Conservation (phyloP, 1,140 invertebrate species). For the Hylaeus volcanicus region DNA sequence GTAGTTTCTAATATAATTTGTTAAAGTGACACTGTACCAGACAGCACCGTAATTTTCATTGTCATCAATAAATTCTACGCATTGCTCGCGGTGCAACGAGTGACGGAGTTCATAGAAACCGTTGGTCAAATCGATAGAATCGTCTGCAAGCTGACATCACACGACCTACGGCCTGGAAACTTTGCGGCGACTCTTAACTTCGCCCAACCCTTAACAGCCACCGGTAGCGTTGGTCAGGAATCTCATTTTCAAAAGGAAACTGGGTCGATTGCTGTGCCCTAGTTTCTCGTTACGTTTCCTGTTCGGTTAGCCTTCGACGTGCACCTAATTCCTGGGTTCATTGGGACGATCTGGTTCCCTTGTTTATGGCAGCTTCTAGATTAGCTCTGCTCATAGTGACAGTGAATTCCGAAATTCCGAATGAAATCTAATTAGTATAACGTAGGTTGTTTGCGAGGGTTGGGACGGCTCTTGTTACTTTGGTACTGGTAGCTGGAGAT, state of each 20-base stretch:
- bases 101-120: background rate
- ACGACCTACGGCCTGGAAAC: background rate
- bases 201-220: background rate
- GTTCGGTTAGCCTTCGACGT: constrained; percentile 15
- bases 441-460: too few species aligned
- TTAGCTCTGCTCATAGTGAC: background rate
- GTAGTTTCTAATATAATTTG: too few species aligned
- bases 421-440: constrained; percentile 8
- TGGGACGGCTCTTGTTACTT: too few species aligned
- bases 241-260: constrained; percentile 41
- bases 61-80: too few species aligned
- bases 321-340: constrained; percentile 8
- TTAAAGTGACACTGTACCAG: too few species aligned
- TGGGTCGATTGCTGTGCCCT: background rate
- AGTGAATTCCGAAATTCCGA: too few species aligned
- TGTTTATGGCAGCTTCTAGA: background rate
- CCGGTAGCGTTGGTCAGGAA: background rate
- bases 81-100: too few species aligned
- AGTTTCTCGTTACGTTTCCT: constrained; percentile 25
- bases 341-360: constrained; percentile 4
- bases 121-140: background rate
- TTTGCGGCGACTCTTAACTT: background rate
- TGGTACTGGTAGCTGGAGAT: too few species aligned
- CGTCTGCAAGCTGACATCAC: background rate
- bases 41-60: too few species aligned